Evolutionary conservation across 2,113 vertebrate species (phyloP).

Genomic region (Ahaetulla prasina): DNA sequence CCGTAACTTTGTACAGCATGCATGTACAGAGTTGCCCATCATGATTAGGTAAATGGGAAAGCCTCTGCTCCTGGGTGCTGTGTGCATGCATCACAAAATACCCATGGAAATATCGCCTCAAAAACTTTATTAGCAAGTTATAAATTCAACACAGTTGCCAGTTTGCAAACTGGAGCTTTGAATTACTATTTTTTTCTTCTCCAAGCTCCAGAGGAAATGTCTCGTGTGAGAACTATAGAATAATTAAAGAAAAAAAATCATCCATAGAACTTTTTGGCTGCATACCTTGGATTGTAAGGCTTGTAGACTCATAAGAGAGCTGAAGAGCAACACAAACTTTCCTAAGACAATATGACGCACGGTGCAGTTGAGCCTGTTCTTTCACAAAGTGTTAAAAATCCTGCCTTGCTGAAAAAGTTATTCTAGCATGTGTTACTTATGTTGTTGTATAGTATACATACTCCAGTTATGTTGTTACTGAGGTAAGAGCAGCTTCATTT

Average conservation of each 20-base stretch:
- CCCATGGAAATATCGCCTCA: neutral
- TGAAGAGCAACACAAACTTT: slow-evolving; percentile 39
- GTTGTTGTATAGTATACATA: neutral
- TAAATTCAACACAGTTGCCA: slow-evolving; percentile 32
- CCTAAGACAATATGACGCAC: slow-evolving; percentile 40
- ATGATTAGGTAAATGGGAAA: neutral
- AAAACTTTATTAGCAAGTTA: neutral
- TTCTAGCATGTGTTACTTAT: slow-evolving; percentile 14
- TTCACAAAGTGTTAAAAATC: slow-evolving; percentile 28
- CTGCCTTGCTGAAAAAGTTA: slow-evolving; percentile 26
- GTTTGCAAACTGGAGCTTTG: slow-evolving; percentile 42
- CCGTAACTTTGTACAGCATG: neutral
- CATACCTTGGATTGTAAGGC: neutral
- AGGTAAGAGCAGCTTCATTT: neutral
- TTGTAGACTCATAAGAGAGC: neutral
- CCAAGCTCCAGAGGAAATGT: slow-evolving; percentile 27
- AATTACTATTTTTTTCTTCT: slow-evolving; percentile 17
- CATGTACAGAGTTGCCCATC: neutral
- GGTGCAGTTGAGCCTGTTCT: slow-evolving; percentile 18
- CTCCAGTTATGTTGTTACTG: neutral
- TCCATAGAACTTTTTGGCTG: slow-evolving; percentile 9
- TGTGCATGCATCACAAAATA: neutral
- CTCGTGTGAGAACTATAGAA: neutral
- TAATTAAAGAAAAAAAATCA: slow-evolving; percentile 27
- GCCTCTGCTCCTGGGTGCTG: neutral